Base-by-base conservation (phyloP, 1,140 invertebrate species). In the Ooceraea biroi region DNA sequence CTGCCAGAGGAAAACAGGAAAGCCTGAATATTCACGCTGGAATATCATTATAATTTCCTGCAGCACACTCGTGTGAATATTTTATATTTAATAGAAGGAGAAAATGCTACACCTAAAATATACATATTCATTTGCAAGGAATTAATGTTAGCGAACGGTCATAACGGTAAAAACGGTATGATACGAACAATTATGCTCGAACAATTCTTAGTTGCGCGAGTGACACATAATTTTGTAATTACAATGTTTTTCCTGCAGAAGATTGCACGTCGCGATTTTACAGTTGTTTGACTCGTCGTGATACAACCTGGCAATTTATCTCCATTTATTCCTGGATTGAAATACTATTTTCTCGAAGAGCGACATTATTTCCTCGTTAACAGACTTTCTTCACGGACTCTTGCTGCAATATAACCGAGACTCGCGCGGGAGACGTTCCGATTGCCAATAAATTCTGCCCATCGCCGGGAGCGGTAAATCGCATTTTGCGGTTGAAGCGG, bases 401-500 rank as follows among this genome's bases (percentile, higher is more conserved):
- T 66, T 66, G 46, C 27, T 41, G 36, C 41, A 50, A 10, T 36
- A 36, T 7, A 44, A 80, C 10, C 25, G 36, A n/a, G 50, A 68
- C 22, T 66, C n/a, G n/a, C 46, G 22, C n/a, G n/a, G 2, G 36
- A 36, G 11, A 52, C 2, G 19, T 48, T 82, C 8, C n/a, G 1
- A 46, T 46, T 22, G 3, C 11, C 77, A n/a, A 50, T 66, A 80
- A 22, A 86, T 66, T 19, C 1, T 50, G 11, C n/a, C n/a, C 36
- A 36, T 36, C 36, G 36, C 36, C 36, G 36, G 11, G 1, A 55
- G 1, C 14, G 25, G 36, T 12, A 30, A 83, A 78, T 73, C 30
- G 17, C 7, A 50, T 66, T 72, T 76, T 46, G 72, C 30, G 71
- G 60, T 19, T 44, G 66, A 7, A n/a, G 0, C 12, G 12, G 10